Conservation (phyloP, 2,113 vertebrate species). For the Pseudopipra pipra region DNA sequence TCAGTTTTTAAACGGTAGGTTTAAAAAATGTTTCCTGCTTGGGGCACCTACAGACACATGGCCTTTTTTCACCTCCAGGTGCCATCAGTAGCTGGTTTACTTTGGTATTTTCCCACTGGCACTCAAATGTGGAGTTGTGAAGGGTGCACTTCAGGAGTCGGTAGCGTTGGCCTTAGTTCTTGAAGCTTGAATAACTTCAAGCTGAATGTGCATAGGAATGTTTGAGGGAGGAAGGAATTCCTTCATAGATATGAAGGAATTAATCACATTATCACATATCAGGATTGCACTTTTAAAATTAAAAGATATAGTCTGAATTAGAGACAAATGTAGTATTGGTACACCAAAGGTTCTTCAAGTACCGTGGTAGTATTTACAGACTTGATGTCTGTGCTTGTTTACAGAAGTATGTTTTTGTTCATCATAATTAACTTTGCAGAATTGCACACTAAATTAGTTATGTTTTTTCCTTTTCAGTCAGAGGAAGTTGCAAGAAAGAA, state of each 20-base stretch:
- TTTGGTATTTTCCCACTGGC: not conserved
- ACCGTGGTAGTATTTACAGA: not conserved
- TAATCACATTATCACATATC: fast-evolving
- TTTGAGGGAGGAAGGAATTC: not conserved
- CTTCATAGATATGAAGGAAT: not conserved
- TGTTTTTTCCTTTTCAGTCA: constrained; percentile 17
- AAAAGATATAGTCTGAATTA: not conserved
- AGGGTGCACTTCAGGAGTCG: not conserved
- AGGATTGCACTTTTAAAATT: not conserved
- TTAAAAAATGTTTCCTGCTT: not conserved
- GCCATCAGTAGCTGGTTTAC: not conserved
- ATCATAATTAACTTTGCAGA: not conserved
- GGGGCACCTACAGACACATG: not conserved
- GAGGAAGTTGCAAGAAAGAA: constrained; percentile 57
- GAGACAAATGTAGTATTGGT: not conserved
- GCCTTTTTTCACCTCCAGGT: not conserved
- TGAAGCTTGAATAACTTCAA: not conserved
- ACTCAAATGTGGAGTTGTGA: not conserved
- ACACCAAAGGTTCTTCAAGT: not conserved
- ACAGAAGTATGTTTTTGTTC: not conserved
- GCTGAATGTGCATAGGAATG: not conserved
- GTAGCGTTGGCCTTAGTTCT: not conserved
- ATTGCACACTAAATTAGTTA: not conserved
- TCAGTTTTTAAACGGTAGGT: not conserved
- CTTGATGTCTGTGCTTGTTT: not conserved